These are phyloP conservation scores for Gavialis gangeticus DNA, from an alignment of 2,113 vertebrate species.

Conservation along the genomic window DNA sequence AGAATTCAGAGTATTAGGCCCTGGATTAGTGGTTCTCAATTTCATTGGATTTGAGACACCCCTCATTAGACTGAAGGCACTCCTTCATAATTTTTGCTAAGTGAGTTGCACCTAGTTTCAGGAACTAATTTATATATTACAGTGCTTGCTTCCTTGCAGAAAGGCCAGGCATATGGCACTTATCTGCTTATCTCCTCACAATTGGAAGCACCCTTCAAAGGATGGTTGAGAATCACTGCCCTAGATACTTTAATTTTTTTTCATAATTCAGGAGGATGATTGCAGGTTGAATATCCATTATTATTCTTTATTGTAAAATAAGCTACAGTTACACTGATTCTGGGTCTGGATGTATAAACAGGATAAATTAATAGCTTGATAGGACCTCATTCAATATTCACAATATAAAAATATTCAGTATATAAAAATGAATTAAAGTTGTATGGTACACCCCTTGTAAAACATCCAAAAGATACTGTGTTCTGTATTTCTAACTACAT, in stretches of 20 bases:
- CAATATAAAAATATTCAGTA: neutral
- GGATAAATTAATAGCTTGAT: neutral
- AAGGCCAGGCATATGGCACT: too few species aligned
- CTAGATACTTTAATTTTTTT: too few species aligned
- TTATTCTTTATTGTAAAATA: neutral
- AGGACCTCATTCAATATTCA: constrained; percentile 21
- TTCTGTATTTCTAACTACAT: neutral
- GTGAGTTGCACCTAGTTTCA: too few species aligned
- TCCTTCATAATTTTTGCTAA: too few species aligned
- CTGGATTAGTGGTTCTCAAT: too few species aligned
- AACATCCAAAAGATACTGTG: neutral
- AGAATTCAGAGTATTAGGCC: neutral
- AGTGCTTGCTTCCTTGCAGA: too few species aligned
- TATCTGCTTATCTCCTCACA: neutral
- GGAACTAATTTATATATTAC: too few species aligned
- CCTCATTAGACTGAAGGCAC: too few species aligned
- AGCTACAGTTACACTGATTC: neutral
- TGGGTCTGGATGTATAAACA: neutral
- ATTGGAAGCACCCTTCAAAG: neutral
- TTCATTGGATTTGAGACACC: too few species aligned
- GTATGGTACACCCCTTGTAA: neutral
- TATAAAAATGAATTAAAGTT: neutral
- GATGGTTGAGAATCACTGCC: too few species aligned
- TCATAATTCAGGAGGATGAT: neutral
- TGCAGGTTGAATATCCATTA: neutral